phyloP scores from a whole-genome alignment of 23 tunicate genomes.

The Corella eumyota region DNA sequence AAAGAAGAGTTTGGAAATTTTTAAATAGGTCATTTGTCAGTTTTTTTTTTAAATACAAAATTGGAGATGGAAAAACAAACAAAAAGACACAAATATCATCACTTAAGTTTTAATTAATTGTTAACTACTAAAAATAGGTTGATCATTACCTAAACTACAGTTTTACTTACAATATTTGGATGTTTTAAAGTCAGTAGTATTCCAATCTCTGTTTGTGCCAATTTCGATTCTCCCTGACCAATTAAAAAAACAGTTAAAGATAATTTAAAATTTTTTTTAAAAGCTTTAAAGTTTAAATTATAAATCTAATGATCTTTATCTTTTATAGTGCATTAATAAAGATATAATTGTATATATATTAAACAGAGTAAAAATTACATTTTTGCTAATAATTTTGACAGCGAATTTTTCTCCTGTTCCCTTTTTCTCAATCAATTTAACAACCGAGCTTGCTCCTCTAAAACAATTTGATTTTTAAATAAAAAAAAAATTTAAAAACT shows the following conservation, averaged over 20 bases:
- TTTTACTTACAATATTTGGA: constrained; percentile 75
- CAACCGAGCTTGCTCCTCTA: constrained; percentile 74
- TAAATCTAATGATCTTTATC: no score
- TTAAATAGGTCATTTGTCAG: no score
- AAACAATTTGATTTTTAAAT: neutral
- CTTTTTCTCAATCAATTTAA: constrained; percentile 24
- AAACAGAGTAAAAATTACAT: constrained; percentile 2
- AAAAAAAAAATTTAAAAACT: neutral
- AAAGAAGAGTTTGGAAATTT: no score
- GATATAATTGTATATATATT: neutral
- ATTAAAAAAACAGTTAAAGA: neutral
- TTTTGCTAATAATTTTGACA: constrained; percentile 42
- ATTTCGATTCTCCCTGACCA: constrained; percentile 51
- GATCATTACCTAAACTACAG: no score
- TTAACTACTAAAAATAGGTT: no score
- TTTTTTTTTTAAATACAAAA: no score
- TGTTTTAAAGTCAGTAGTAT: constrained; percentile 53
- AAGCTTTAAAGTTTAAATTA: neutral
- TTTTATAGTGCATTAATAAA: no score
- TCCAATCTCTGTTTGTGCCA: constrained; percentile 53
- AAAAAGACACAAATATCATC: no score
- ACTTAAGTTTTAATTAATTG: no score
- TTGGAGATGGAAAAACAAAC: no score
- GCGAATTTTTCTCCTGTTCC: constrained; percentile 63
- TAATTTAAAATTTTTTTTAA: neutral